Conservation (phyloP, 2,888 invertebrate species). For the Drosophila mercatorum region DNA sequence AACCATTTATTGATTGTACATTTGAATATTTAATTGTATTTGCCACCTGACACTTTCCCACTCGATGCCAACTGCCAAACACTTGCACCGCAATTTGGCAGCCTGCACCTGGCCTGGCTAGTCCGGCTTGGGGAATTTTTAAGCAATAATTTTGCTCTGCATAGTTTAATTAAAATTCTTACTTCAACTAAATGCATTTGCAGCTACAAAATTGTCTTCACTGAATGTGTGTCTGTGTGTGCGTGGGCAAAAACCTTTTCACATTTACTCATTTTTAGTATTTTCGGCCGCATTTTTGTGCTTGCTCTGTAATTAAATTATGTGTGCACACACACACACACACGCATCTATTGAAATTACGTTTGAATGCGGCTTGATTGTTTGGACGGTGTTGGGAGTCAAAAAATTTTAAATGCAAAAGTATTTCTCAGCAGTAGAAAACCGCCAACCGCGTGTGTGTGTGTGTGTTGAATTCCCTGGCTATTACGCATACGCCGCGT, state of each 20-base stretch:
- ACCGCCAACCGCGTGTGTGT: conserved; percentile 12
- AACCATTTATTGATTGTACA: conserved; percentile 70
- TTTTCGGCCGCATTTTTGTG: conserved; percentile 32
- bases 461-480: neutral
- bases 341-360: conserved; percentile 23
- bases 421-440: conserved; percentile 13
- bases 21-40: conserved; percentile 77
- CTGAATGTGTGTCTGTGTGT: neutral
- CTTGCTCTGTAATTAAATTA: conserved; percentile 42
- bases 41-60: conserved; percentile 45
- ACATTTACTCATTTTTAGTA: conserved; percentile 26
- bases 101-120: conserved; percentile 17
- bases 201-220: conserved; percentile 30
- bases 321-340: conserved; percentile 10
- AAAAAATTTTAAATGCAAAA: conserved; percentile 19
- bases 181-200: conserved; percentile 50
- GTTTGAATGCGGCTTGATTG: conserved; percentile 52
- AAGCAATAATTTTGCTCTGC: conserved; percentile 60
- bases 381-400: conserved; percentile 2
- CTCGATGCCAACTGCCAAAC: conserved; percentile 36
- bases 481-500: conserved; percentile 29
- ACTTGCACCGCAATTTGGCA: conserved; percentile 22
- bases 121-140: conserved; percentile 44
- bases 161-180: conserved; percentile 72
- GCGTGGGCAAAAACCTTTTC: conserved; percentile 3